phyloP scores from a whole-genome alignment of 2,888 invertebrate genomes.

The Gymnoscelis rufifasciata region DNA sequence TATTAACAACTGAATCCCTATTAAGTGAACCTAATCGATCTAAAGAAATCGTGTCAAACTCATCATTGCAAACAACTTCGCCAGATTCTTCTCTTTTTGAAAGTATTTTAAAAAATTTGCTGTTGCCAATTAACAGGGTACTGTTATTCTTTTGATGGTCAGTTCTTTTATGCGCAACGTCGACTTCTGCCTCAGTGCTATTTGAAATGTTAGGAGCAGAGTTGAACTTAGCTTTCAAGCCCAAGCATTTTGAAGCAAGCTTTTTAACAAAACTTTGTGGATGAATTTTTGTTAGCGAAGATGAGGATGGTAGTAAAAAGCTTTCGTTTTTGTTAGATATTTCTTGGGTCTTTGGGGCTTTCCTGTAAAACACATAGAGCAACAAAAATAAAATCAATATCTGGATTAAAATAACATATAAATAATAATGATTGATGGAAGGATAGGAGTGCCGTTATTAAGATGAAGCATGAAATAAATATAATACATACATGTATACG shows the following conservation, averaged over 20 bases:
- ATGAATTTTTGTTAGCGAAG: slow-evolving; percentile 65
- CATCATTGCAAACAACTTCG: slow-evolving; percentile 67
- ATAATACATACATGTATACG: neutral
- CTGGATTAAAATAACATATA: slow-evolving; percentile 29
- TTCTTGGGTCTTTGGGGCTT: slow-evolving; percentile 72
- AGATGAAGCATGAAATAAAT: neutral
- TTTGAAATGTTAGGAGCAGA: slow-evolving; percentile 75
- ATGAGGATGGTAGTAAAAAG: slow-evolving; percentile 67
- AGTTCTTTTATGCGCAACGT: slow-evolving; percentile 51
- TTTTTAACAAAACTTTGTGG: slow-evolving; percentile 74
- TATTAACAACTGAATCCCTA: slow-evolving; percentile 65
- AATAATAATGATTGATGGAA: slow-evolving; percentile 8
- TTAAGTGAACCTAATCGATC: slow-evolving; percentile 66
- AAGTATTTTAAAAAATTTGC: slow-evolving; percentile 70
- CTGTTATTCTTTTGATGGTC: slow-evolving; percentile 55
- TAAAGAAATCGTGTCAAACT: slow-evolving; percentile 72
- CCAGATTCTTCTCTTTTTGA: slow-evolving; percentile 71
- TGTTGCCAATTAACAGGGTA: slow-evolving; percentile 67
- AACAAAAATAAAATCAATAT: slow-evolving; percentile 54
- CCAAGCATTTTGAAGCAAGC: slow-evolving; percentile 77
- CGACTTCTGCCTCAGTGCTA: slow-evolving; percentile 55
- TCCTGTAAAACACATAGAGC: slow-evolving; percentile 77
- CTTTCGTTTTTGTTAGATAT: slow-evolving; percentile 66
- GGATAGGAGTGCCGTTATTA: slow-evolving; percentile 10
- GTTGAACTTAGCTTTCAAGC: slow-evolving; percentile 71